phyloP scores from a whole-genome alignment of 2,113 vertebrate genomes.

The Bujurquina vittata region DNA sequence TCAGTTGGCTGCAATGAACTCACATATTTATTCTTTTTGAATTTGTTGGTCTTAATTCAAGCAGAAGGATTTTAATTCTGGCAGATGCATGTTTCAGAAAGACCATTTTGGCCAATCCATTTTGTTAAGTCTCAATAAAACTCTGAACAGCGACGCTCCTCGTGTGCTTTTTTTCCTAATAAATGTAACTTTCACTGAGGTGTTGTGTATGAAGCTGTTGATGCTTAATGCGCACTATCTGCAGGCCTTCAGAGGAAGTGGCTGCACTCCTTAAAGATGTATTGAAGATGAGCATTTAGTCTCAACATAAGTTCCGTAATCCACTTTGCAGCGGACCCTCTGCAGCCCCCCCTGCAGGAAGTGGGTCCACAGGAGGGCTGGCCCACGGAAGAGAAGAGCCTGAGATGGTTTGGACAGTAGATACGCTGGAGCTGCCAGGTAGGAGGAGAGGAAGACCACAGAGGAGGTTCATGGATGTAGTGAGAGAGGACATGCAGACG shows the following conservation, averaged over 20 bases:
- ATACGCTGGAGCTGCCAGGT: neutral
- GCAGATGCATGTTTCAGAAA: conserved; percentile 40
- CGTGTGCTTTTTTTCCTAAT: conserved; percentile 1
- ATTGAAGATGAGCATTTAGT: neutral
- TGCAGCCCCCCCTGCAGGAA: too few species aligned
- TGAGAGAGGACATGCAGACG: too few species aligned
- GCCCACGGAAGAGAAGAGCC: too few species aligned
- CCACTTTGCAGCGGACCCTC: too few species aligned
- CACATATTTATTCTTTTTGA: conserved; percentile 75
- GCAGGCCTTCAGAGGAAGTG: neutral
- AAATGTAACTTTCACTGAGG: neutral
- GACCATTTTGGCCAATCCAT: conserved; percentile 38
- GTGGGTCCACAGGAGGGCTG: too few species aligned
- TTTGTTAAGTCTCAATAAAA: conserved; percentile 78
- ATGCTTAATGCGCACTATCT: neutral
- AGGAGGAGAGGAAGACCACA: neutral
- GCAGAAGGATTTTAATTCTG: conserved; percentile 4
- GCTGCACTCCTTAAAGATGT: neutral
- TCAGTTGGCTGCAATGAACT: conserved; percentile 17
- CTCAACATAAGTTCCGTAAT: neutral
- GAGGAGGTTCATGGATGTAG: neutral
- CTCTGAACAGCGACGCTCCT: conserved; percentile 16
- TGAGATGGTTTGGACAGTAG: too few species aligned
- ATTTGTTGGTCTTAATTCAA: conserved; percentile 45
- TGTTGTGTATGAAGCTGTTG: neutral